Evolutionary conservation across 2,113 vertebrate genomes (phyloP).

Genomic region (Saccopteryx leptura): DNA sequence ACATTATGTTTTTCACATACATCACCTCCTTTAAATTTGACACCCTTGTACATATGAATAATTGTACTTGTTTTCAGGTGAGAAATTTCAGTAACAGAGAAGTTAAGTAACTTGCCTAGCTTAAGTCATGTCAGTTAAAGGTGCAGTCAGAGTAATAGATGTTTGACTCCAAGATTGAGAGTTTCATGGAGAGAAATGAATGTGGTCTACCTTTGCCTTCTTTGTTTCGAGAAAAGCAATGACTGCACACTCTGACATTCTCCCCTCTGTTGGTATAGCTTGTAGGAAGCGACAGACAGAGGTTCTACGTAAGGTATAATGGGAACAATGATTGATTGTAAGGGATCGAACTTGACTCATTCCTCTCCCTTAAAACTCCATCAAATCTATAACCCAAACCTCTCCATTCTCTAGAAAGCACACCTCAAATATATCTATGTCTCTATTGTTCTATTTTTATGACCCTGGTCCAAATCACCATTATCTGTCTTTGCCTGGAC

Average conservation of each 20-base stretch:
- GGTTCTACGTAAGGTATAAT: not conserved
- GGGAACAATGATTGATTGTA: not conserved
- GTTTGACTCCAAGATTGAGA: not conserved
- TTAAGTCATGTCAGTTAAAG: not conserved
- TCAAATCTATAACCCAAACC: not conserved
- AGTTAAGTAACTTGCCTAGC: not conserved
- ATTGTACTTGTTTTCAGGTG: not conserved
- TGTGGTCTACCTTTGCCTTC: not conserved
- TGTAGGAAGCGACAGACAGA: not conserved
- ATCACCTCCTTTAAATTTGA: not conserved
- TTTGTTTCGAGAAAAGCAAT: not conserved
- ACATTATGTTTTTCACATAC: not conserved
- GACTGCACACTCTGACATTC: not conserved
- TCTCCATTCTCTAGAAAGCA: not conserved
- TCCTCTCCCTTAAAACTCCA: not conserved
- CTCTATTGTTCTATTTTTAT: not conserved
- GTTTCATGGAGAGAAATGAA: not conserved
- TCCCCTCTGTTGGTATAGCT: not conserved
- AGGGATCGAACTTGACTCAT: not conserved
- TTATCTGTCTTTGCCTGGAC: not conserved
- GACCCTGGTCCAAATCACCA: not conserved
- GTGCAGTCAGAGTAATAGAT: not conserved
- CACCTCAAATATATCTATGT: not conserved
- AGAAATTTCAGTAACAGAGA: not conserved
- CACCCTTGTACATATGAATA: not conserved